Conservation (phyloP, 1,140 invertebrate species). For the Telenomus remus region DNA sequence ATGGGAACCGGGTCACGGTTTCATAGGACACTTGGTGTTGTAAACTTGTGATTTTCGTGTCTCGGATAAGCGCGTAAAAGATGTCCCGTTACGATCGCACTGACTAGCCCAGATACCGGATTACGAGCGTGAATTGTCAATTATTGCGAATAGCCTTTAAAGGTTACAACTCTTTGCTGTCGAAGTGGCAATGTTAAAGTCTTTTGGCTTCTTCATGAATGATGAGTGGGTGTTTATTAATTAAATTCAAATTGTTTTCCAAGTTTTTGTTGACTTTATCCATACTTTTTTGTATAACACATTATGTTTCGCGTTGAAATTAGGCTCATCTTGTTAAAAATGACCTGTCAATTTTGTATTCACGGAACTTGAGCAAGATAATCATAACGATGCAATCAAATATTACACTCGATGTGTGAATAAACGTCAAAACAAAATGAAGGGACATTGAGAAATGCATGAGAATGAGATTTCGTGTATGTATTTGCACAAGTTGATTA, state of each 20-base stretch:
- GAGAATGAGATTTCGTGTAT: too few species aligned
- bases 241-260: not conserved
- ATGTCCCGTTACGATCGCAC: slow-evolving; percentile 66
- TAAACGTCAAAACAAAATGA: too few species aligned
- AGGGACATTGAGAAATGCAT: too few species aligned
- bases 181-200: slow-evolving; percentile 3
- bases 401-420: too few species aligned
- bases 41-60: slow-evolving; percentile 22
- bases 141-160: slow-evolving; percentile 54
- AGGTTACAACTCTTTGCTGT: slow-evolving; percentile 35
- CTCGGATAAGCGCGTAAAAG: slow-evolving; percentile 61
- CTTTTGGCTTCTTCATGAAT: not conserved
- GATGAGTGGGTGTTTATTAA: not conserved
- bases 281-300: too few species aligned
- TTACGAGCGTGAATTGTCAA: slow-evolving; percentile 70
- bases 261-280: too few species aligned
- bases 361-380: too few species aligned
- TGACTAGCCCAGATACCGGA: slow-evolving; percentile 69
- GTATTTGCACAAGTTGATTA: too few species aligned
- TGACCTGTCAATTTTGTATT: too few species aligned
- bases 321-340: too few species aligned
- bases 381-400: too few species aligned
- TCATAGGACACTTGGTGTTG: slow-evolving; percentile 11
- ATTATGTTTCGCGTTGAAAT: too few species aligned
- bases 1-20: slow-evolving; percentile 36